phyloP scores from a whole-genome alignment of 2,797 vertebrate genomes.

The Leuciscus waleckii region DNA sequence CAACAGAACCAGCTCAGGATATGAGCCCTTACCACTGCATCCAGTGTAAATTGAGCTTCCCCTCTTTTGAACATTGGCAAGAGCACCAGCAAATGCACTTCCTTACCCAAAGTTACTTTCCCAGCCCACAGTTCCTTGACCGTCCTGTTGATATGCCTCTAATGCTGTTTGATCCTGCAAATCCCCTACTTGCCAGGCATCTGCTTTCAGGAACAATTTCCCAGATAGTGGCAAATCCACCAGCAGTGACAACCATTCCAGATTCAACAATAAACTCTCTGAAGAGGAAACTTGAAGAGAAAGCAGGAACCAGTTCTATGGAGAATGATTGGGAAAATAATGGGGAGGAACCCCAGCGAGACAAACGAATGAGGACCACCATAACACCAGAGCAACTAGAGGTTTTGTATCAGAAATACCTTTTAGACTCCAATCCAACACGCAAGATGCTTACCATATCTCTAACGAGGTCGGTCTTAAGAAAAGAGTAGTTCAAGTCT shows the following conservation, averaged over 20 bases:
- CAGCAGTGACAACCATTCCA: constrained; percentile 82
- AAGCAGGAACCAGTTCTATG: constrained; percentile 86
- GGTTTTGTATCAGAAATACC: constrained; percentile 96
- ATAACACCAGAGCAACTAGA: constrained; percentile 98
- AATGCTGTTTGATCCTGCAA: constrained; percentile 97
- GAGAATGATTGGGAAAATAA: constrained; percentile 76
- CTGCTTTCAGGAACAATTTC: constrained; percentile 92
- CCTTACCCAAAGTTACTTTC: constrained; percentile 94
- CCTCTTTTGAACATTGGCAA: constrained; percentile 97
- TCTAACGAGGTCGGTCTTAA: constrained; percentile 97
- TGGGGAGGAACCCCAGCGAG: constrained; percentile 93
- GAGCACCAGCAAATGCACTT: constrained; percentile 98
- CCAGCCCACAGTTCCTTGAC: constrained; percentile 93
- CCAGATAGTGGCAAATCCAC: constrained; percentile 86
- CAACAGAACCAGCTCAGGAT: constrained; percentile 78
- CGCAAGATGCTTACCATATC: constrained; percentile 97
- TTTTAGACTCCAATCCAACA: constrained; percentile 97
- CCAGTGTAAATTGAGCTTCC: constrained; percentile 92
- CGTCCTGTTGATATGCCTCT: constrained; percentile 91
- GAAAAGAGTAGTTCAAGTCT: constrained; percentile 97
- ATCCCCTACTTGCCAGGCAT: constrained; percentile 92
- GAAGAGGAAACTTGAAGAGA: constrained; percentile 92
- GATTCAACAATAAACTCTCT: constrained; percentile 86
- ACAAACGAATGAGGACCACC: constrained; percentile 96
- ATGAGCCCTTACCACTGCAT: constrained; percentile 95